Conservation (phyloP, 2,888 invertebrate genomes). For the Nowickia ferox region DNA sequence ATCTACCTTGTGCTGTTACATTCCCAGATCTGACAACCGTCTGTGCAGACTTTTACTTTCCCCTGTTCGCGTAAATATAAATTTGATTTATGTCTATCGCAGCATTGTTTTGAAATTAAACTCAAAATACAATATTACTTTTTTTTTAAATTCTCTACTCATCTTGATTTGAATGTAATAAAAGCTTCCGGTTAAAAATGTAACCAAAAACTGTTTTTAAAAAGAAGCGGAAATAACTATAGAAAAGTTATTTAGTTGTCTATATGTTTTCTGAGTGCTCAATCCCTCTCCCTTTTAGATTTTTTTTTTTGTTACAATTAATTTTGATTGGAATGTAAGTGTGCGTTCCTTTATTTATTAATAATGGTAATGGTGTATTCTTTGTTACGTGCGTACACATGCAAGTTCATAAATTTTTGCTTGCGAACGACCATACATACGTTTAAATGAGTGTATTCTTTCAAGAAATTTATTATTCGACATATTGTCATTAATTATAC, state of each 20-base stretch:
- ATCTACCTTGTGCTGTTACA: too few species aligned
- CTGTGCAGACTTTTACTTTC: too few species aligned
- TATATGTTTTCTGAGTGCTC: constrained; percentile 22
- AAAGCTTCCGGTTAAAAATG: constrained; percentile 66
- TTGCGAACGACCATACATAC: background rate
- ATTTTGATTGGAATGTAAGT: constrained; percentile 48
- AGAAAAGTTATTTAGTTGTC: constrained; percentile 55
- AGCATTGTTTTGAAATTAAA: constrained; percentile 46
- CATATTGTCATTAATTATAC: too few species aligned
- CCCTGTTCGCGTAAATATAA: background rate
- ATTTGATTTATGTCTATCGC: constrained; percentile 52
- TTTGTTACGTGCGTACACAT: background rate
- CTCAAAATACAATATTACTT: constrained; percentile 16
- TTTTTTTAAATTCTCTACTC: constrained; percentile 40
- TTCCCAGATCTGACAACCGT: too few species aligned
- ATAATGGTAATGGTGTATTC: constrained; percentile 44
- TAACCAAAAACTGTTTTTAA: constrained; percentile 32
- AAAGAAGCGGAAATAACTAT: constrained; percentile 69
- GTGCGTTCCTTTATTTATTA: constrained; percentile 52
- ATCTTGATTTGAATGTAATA: constrained; percentile 61
- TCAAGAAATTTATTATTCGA: too few species aligned
- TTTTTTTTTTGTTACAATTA: constrained; percentile 58
- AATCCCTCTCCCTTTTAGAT: constrained; percentile 1
- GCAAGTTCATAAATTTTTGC: background rate
- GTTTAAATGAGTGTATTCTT: constrained; percentile 24